Evolutionary conservation across 2,113 vertebrate genomes (phyloP), one percentile per base, ranked within the genome.

Genomic region (Tragelaphus imberbis): DNA sequence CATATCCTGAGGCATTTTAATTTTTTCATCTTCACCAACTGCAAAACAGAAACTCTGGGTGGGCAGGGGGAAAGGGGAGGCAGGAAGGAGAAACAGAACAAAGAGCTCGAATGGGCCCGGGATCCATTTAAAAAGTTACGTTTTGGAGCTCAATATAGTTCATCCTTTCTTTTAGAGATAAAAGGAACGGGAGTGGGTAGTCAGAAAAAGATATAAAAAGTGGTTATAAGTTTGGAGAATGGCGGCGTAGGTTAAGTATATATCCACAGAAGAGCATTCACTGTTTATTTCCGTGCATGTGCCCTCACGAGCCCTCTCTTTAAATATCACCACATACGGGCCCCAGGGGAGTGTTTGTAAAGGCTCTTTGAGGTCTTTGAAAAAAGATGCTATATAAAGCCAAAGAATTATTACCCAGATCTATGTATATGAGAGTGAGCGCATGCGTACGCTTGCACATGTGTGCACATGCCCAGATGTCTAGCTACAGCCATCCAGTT

Each of bases 361-460:
- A 96, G 92, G 53, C 80, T 96, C 90, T 97, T 81, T 94, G 95
- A 97, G 93, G 55, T 84, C 84, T 97, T 75, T 65, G 61, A 75
- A 55, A 80, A 84, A 47, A 68, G 63, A 56, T 87, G 51, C 87
- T 87, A 33, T 92, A 49, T 85, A 93, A 85, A 97, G 91, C 75
- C 84, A 84, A 47, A 77, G n/a, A 87, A 40, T 28, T 30, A 51
- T 75, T 23, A n/a, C 63, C 47, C 63, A 47, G 79, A n/a, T 87
- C 51, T 91, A 0, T 55, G 55, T 25, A 81, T 49, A 16, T 53
- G 44, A 33, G n/a, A 56, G 53, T 14, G 33, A 23, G 21, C 0
- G 12, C 0, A 6, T 55, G 49, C 2, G 51, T 56, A 7, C 9
- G 44, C 4, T 47, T 23, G 0, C 12, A 15, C 14, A 2, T 25